phyloP scores from a whole-genome alignment of 2,888 invertebrate genomes.

The Drosophila mulleri region DNA sequence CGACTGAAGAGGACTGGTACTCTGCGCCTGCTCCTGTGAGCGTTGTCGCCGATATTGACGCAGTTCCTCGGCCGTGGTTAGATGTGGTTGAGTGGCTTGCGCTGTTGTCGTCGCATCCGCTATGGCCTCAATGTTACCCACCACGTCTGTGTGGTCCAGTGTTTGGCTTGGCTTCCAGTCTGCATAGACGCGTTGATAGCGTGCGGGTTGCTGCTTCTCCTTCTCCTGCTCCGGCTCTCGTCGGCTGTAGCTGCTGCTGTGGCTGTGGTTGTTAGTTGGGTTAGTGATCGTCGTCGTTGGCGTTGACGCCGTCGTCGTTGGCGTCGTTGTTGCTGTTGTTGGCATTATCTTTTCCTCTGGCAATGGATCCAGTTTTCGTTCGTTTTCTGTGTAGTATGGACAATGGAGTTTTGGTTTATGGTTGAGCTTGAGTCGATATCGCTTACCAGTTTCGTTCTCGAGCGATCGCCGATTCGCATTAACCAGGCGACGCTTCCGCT shows the following conservation, averaged over 20 bases:
- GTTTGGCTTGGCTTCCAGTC: slow-evolving; percentile 93
- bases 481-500: slow-evolving; percentile 88
- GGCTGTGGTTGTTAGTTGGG: slow-evolving; percentile 44
- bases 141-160: slow-evolving; percentile 93
- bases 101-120: slow-evolving; percentile 88
- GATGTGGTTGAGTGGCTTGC: slow-evolving; percentile 85
- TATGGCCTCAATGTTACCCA: slow-evolving; percentile 93
- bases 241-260: slow-evolving; percentile 62
- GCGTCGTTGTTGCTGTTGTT: slow-evolving; percentile 64
- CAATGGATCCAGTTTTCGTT: slow-evolving; percentile 91
- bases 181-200: slow-evolving; percentile 88
- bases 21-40: slow-evolving; percentile 86
- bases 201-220: slow-evolving; percentile 15
- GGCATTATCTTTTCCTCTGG: slow-evolving; percentile 88
- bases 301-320: slow-evolving; percentile 61
- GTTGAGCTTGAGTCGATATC: not conserved
- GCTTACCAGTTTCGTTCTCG: slow-evolving; percentile 93
- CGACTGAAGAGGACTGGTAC: slow-evolving; percentile 86
- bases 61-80: slow-evolving; percentile 86
- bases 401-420: not conserved
- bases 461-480: slow-evolving; percentile 90
- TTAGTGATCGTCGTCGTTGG: slow-evolving; percentile 61
- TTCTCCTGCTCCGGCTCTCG: slow-evolving; percentile 28
- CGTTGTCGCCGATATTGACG: slow-evolving; percentile 87
- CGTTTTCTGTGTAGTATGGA: slow-evolving; percentile 88